Evolutionary conservation across 2,113 vertebrate species (phyloP), one percentile per base, ranked within the genome.

Genomic region (Canis aureus): DNA sequence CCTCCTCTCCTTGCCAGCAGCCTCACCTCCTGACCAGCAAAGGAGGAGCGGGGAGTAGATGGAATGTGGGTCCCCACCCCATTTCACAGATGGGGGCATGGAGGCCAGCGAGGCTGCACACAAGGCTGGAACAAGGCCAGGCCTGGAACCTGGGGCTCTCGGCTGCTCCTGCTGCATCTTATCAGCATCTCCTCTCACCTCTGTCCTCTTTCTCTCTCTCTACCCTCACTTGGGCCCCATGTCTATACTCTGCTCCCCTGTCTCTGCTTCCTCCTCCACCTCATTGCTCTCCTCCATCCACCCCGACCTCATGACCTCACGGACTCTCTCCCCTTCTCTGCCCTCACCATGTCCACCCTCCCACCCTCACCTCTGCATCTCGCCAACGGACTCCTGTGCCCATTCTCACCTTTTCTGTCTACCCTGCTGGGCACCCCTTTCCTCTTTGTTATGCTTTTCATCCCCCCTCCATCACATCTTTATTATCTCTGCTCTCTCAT

Each of bases 51-150:
- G 16, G 49, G 1, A 12, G 19, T 55, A 59, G 66, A 83, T 55
- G 64, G 66, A 83, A 49, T 73, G 38, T 23, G 43, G 15, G 27
- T 20, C 43, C 27, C 20, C 1, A 11, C 8, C 60, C 91, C 66
- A 25, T 67, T 94, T 85, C 78, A 71, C 92, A 91, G 90, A 90
- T 87, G 53, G 78, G 71, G 8, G 27, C 29, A 49, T 51, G 22
- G 53, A 95, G 62, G 71, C 62, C 1, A 2, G 17, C 0, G 0
- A 92, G 49, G 55, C 53, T 32, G 69, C n/a, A 4, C 22, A 74
- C 64, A 15, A 92, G 92, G 84, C 94, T 96, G 67, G 87, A 76
- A 49, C 23, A 22, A 62, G 93, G 64, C 64, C 71, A 43, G 71
- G 79, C 90, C 84, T 76, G 66, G 87, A 64, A 55, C 49, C 64